Percentiles rank a stretch among this genome's conserved stretches.
Evolutionary conservation across 2,888 invertebrate species (phyloP).

Genomic region (Ornithoptera alexandrae): DNA sequence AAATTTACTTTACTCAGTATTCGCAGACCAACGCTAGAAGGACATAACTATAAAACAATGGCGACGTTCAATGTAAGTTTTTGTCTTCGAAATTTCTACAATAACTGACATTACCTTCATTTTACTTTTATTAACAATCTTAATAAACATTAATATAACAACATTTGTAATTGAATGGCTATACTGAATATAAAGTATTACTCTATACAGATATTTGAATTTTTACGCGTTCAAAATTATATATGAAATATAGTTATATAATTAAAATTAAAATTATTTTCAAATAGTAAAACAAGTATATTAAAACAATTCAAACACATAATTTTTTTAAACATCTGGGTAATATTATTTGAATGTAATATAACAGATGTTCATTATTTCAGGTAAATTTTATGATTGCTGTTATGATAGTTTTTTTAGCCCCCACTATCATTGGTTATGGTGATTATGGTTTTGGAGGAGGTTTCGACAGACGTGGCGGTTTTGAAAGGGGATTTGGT

Average conservation of each 20-base stretch:
- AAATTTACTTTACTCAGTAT: constrained; percentile 10
- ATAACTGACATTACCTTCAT: no score
- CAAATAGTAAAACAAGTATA: neutral
- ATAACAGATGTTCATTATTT: neutral
- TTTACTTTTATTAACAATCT: no score
- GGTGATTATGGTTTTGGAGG: constrained; percentile 15
- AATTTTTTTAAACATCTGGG: no score
- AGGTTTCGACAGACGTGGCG: constrained; percentile 1
- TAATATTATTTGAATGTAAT: no score
- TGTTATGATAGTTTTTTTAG: constrained; percentile 5
- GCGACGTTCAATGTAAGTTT: constrained; percentile 26
- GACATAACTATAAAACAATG: constrained; percentile 11
- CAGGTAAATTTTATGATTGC: constrained; percentile 7
- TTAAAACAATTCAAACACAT: neutral
- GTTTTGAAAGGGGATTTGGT: constrained; percentile 3
- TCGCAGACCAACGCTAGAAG: neutral
- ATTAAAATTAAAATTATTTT: no score
- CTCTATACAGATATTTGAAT: no score
- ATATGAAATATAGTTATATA: no score
- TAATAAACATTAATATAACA: no score
- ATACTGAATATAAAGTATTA: no score
- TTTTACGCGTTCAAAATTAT: no score
- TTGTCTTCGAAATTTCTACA: no score
- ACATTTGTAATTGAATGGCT: no score
- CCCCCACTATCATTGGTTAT: constrained; percentile 8